Conservation (phyloP, 2,888 invertebrate genomes). For the Uropetala carovei region DNA sequence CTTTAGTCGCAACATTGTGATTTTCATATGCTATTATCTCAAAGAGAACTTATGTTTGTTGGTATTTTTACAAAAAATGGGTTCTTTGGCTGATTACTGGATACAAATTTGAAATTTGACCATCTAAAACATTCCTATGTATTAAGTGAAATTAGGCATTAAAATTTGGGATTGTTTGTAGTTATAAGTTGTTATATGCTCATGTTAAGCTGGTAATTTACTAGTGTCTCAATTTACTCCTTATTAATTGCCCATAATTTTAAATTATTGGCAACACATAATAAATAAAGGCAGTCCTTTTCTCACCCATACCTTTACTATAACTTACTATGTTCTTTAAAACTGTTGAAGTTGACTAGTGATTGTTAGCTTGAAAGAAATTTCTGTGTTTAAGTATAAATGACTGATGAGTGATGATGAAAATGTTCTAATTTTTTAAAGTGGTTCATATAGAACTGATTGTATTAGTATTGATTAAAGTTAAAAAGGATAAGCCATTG, state of each 20-base stretch:
- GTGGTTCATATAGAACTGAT: not conserved
- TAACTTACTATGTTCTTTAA: not conserved
- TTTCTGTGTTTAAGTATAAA: slow-evolving; percentile 20
- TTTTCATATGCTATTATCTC: not conserved
- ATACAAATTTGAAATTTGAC: not conserved
- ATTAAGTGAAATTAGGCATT: not conserved
- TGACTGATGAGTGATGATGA: slow-evolving; percentile 23
- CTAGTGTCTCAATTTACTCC: slow-evolving; percentile 2
- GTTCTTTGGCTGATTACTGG: not conserved
- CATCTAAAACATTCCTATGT: slow-evolving; percentile 27
- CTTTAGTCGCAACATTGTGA: not conserved
- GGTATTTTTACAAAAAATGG: not conserved
- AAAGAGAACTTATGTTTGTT: slow-evolving; percentile 1
- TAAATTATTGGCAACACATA: slow-evolving; percentile 27
- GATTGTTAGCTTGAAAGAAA: slow-evolving; percentile 25
- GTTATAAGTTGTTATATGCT: slow-evolving; percentile 27
- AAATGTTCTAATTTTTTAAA: slow-evolving; percentile 31
- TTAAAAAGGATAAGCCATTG: not conserved
- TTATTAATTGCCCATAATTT: not conserved
- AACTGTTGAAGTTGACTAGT: not conserved
- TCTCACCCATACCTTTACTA: not conserved
- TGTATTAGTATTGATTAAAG: not conserved
- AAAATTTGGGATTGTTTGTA: slow-evolving; percentile 33
- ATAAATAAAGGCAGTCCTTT: slow-evolving; percentile 18
- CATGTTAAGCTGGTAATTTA: slow-evolving; percentile 17